Evolutionary conservation across 2,113 vertebrate species (phyloP).

Genomic region (Illadopsis cleaveri): DNA sequence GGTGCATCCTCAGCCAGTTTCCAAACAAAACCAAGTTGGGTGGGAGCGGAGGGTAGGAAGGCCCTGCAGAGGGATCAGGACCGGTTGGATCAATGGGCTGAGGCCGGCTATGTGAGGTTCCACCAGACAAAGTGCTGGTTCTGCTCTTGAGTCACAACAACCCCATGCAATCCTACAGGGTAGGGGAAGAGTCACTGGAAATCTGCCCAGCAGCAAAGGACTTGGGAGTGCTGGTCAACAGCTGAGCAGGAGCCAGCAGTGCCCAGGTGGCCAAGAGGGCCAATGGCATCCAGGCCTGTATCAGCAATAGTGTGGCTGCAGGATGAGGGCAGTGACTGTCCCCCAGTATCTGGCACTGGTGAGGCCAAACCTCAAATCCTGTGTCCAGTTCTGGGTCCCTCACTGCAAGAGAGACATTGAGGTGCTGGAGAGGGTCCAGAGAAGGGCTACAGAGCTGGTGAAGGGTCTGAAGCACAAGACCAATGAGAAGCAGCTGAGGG

Average conservation of each 20-base stretch:
- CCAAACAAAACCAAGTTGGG: not conserved
- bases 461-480: not conserved
- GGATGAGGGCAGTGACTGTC: rapidly evolving
- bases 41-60: not conserved
- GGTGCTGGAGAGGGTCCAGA: not conserved
- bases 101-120: not conserved
- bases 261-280: not conserved
- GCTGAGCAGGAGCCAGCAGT: not conserved
- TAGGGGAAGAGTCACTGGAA: not conserved
- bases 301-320: not conserved
- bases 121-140: not conserved
- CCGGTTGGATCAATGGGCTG: rapidly evolving
- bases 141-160: not conserved
- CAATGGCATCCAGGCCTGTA: not conserved
- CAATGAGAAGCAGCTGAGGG: not conserved
- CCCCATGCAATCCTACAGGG: not conserved
- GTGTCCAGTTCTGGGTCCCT: not conserved
- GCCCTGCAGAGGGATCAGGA: not conserved
- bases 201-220: not conserved
- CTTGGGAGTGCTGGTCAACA: not conserved
- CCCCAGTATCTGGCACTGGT: not conserved
- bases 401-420: not conserved
- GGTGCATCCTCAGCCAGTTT: not conserved
- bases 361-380: not conserved
- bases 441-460: rapidly evolving